Base-by-base conservation (phyloP, 2,797 vertebrate species). In the Myripristis murdjan region DNA sequence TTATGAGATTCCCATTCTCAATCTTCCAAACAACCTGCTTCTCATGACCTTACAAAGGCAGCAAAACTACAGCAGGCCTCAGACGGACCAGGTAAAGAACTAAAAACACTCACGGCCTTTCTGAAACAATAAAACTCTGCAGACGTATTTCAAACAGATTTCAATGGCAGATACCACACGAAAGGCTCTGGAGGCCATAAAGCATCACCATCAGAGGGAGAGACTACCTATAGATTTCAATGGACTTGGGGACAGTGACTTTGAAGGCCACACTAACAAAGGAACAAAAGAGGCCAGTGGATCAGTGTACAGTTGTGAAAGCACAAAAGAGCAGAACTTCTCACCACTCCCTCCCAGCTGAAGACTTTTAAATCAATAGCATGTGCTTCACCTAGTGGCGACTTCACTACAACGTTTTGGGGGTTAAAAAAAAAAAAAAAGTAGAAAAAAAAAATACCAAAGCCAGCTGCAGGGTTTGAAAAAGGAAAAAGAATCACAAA, bases 301-400 rank as follows among this genome's bases (percentile, higher is more conserved):
- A 85, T 82, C 63, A 55, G 23, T 64, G 56, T 55, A 54, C 64
- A 18, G 51, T 64, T 71, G 69, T 82, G 76, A 82, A 76, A 31
- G 48, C 47, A 64, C 61, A 64, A 64, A 64, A 80, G 64, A 68
- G 47, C 72, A 75, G 82, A n/a, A n/a, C 73, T 43, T 84, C 56
- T 67, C 79, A 81, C 92, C 92, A 90, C 91, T 88, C 90, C 92
- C 91, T 89, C 59, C 70, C 79, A 70, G n/a, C 51, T 52, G 18
- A n/a, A 74, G 71, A 57, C 75, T 56, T 88, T 84, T 63, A 75
- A 78, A 75, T 58, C 35, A 43, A 15, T 20, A 68, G 22, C 84
- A 80, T 69, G 60, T 79, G 66, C 35, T 33, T 54, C 44, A 56
- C 46, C 26, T 52, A 23, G 22, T 51, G 33, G 49, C 23, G 49